phyloP scores from a whole-genome alignment of 2,797 vertebrate genomes.

The Phrynocephalus forsythii region DNA sequence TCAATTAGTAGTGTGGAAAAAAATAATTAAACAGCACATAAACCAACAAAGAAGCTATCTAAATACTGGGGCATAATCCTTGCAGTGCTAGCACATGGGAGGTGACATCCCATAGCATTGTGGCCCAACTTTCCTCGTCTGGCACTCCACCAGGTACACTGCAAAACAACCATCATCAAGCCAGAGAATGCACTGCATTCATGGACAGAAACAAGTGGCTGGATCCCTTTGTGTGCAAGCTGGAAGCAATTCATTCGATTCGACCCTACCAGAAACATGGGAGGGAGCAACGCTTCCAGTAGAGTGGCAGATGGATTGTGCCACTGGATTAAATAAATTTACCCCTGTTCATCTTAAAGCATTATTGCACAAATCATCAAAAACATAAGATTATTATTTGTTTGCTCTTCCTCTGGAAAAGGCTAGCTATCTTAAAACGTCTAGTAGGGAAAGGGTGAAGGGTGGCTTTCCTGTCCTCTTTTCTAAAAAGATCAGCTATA shows the following conservation, averaged over 20 bases:
- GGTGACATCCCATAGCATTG: background rate
- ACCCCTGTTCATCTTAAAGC: background rate
- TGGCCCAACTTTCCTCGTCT: background rate
- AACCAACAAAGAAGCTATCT: conserved; percentile 1
- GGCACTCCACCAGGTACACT: background rate
- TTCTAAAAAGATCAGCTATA: conserved; percentile 12
- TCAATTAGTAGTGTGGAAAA: conserved; percentile 24
- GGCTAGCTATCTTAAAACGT: background rate
- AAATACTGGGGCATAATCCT: background rate
- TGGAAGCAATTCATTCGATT: too few relatives aligned
- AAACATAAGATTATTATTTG: background rate
- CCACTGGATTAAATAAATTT: background rate
- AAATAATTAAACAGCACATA: conserved; percentile 37
- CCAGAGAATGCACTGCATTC: background rate
- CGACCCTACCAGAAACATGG: background rate
- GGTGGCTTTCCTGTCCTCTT: conserved; percentile 5
- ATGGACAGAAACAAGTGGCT: too few relatives aligned
- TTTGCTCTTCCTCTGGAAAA: background rate
- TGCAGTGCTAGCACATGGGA: background rate
- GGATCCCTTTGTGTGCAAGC: background rate
- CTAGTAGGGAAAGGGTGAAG: background rate
- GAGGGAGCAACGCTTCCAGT: background rate
- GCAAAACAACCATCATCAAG: background rate
- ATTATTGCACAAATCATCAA: conserved; percentile 13
- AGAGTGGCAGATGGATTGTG: background rate